These are phyloP conservation scores for Philonicus albiceps DNA, from an alignment of 2,888 invertebrate species.

Conservation along the genomic window DNA sequence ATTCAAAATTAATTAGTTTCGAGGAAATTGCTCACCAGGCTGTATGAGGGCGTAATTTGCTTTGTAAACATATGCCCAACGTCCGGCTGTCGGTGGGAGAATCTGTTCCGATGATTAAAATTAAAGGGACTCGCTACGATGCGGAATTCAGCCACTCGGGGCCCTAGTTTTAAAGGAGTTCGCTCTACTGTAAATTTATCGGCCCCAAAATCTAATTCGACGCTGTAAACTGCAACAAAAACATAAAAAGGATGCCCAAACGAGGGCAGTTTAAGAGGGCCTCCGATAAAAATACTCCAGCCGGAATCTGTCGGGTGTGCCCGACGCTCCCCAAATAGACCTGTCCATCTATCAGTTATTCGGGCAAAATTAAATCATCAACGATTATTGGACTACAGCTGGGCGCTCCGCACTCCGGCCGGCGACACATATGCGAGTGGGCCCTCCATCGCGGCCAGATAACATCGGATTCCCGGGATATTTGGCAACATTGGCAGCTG, in stretches of 20 bases:
- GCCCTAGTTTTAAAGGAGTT: not conserved
- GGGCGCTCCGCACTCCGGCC: not conserved
- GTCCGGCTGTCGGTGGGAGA: not conserved
- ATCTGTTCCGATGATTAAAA: not conserved
- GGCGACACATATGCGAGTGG: not conserved
- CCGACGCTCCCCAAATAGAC: not conserved
- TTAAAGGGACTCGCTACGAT: not conserved
- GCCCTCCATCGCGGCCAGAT: not conserved
- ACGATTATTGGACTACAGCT: constrained; percentile 42
- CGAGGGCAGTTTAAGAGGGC: not conserved
- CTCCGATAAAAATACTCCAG: not conserved
- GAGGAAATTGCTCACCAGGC: not conserved
- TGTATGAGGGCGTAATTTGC: not conserved
- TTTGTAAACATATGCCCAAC: not conserved
- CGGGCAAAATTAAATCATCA: constrained; percentile 45
- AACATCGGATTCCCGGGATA: not conserved
- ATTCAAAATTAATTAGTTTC: not conserved
- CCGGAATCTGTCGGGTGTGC: not conserved
- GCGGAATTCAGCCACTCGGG: not conserved
- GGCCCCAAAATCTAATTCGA: not conserved
- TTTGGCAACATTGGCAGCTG: not conserved
- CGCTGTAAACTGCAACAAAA: not conserved
- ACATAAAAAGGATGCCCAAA: not conserved
- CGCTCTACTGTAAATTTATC: not conserved
- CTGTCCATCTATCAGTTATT: constrained; percentile 43